These are phyloP conservation scores for Pogonocichla stellata DNA, from an alignment of 2,113 vertebrate genomes.

Conservation along the genomic window DNA sequence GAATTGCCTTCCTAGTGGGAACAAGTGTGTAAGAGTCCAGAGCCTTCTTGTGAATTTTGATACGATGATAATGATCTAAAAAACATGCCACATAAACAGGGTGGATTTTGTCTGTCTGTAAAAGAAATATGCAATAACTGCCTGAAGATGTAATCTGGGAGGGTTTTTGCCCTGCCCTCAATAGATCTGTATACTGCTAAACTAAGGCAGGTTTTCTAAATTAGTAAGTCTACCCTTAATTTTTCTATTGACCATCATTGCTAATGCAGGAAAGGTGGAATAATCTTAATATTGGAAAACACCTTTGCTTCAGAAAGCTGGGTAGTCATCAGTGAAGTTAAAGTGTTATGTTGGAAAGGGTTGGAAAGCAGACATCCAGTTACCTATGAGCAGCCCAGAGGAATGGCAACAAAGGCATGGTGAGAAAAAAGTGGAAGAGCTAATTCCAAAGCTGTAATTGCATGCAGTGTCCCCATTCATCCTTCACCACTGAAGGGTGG, in stretches of 20 bases:
- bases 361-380: neutral
- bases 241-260: neutral
- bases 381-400: neutral
- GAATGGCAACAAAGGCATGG: neutral
- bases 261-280: neutral
- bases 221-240: neutral
- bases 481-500: neutral
- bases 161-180: neutral
- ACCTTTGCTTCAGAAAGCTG: neutral
- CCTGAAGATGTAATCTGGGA: neutral
- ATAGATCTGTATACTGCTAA: neutral
- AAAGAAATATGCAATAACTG: neutral
- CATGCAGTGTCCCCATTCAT: neutral
- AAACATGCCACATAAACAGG: neutral
- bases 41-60: neutral
- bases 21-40: neutral
- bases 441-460: neutral
- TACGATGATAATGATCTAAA: neutral
- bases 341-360: neutral
- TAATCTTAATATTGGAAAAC: neutral
- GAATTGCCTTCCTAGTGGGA: neutral
- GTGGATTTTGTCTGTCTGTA: neutral
- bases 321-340: neutral
- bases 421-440: neutral
- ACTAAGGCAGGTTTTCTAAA: neutral